Conservation (phyloP, 2,888 invertebrate genomes). For the Amphiduros pacificus region DNA sequence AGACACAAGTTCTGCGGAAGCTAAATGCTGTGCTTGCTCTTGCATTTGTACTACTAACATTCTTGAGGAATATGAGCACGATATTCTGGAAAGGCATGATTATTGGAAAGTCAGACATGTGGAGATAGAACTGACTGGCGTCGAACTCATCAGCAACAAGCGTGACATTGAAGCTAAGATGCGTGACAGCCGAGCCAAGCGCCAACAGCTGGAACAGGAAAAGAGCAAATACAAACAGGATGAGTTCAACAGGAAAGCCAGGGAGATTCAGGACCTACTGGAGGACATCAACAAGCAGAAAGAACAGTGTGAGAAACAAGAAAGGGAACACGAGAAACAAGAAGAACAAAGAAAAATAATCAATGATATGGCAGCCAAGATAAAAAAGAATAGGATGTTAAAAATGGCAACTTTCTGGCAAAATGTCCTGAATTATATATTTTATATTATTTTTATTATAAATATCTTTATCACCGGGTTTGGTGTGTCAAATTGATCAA, state of each 20-base stretch:
- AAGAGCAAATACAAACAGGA: background rate
- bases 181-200: too few species aligned
- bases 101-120: too few species aligned
- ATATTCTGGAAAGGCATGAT: slow-evolving; percentile 1
- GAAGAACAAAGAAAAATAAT: background rate
- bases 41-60: background rate
- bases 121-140: too few species aligned
- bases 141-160: too few species aligned
- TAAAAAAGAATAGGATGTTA: background rate
- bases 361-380: background rate
- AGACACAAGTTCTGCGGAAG: background rate
- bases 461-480: slow-evolving; percentile 8
- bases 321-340: background rate
- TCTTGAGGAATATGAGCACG: slow-evolving; percentile 2
- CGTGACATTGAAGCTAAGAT: too few species aligned
- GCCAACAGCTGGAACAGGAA: background rate
- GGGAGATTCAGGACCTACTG: background rate
- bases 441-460: slow-evolving; percentile 1
- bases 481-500: too few species aligned
- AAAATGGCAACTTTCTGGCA: slow-evolving; percentile 4
- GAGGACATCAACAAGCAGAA: background rate
- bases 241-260: background rate
- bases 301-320: background rate
- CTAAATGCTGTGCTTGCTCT: background rate
- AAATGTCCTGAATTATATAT: background rate